Conservation (phyloP, 2,797 vertebrate species). For the Simalia tracyae region DNA sequence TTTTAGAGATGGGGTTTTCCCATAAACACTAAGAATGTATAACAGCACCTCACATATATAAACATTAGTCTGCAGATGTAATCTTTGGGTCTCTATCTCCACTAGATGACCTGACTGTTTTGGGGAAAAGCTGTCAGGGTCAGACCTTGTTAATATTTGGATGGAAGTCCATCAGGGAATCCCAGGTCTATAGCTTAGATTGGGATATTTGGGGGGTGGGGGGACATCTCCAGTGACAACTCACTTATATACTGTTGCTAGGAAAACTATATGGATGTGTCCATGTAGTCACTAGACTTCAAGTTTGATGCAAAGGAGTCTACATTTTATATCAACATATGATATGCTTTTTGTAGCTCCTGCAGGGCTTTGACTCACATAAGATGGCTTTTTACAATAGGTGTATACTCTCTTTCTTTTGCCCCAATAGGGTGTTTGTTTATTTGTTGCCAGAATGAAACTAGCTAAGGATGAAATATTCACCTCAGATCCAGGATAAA, state of each 20-base stretch:
- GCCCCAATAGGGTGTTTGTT: background rate
- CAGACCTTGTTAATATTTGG: background rate
- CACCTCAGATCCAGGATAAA: background rate
- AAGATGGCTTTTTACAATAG: background rate
- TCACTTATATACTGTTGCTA: background rate
- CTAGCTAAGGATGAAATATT: background rate
- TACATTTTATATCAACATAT: conserved; percentile 1
- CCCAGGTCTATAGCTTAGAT: background rate
- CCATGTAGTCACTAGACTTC: background rate
- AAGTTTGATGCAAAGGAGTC: conserved; percentile 11
- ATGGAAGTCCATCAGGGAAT: background rate
- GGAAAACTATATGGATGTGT: background rate
- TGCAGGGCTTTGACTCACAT: background rate
- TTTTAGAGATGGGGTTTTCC: conserved; percentile 57
- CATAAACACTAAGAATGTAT: conserved; percentile 48
- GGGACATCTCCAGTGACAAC: background rate
- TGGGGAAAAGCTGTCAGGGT: background rate
- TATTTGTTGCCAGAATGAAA: background rate
- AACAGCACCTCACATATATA: conserved; percentile 41
- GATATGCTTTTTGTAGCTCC: background rate
- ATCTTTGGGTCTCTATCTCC: background rate
- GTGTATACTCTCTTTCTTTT: background rate
- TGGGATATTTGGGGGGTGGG: too few species aligned
- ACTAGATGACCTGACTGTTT: background rate
- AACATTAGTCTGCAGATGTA: conserved; percentile 10